Evolutionary conservation across 2,888 invertebrate species (phyloP).

Genomic region (Macrophya alboannulata): DNA sequence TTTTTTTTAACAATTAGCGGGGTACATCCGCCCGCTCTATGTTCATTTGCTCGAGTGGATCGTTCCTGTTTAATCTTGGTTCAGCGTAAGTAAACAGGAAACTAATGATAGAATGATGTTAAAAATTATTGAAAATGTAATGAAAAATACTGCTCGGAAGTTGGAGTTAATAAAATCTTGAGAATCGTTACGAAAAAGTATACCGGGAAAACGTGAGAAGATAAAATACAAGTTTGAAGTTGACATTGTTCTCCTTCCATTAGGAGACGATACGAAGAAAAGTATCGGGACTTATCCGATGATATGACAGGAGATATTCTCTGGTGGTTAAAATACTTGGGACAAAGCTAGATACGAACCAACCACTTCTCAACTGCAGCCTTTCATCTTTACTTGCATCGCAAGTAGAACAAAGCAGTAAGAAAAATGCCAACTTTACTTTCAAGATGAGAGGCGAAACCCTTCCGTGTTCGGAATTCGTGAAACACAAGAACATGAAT

Average conservation of each 20-base stretch:
- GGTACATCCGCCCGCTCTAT: neutral
- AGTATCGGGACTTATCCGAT: neutral
- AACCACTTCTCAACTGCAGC: neutral
- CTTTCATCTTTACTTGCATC: neutral
- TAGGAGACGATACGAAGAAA: neutral
- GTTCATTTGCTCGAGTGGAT: neutral
- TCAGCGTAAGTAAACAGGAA: neutral
- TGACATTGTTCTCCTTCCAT: neutral
- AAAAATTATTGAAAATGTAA: neutral
- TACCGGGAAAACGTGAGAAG: neutral
- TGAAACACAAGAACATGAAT: neutral
- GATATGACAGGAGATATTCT: conserved; percentile 3
- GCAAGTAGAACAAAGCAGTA: neutral
- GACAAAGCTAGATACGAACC: neutral
- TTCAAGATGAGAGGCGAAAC: neutral
- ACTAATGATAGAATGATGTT: neutral
- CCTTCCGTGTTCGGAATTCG: neutral
- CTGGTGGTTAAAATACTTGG: neutral
- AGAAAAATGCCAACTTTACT: neutral
- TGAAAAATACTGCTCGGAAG: neutral
- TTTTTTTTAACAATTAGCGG: neutral
- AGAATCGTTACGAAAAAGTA: neutral
- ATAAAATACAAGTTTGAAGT: neutral
- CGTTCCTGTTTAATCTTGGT: neutral
- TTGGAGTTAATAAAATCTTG: neutral